Percentiles rank a stretch among this genome's conserved stretches.
phyloP scores from a whole-genome alignment of 2,888 invertebrate species.

The Aphrophora alni region DNA sequence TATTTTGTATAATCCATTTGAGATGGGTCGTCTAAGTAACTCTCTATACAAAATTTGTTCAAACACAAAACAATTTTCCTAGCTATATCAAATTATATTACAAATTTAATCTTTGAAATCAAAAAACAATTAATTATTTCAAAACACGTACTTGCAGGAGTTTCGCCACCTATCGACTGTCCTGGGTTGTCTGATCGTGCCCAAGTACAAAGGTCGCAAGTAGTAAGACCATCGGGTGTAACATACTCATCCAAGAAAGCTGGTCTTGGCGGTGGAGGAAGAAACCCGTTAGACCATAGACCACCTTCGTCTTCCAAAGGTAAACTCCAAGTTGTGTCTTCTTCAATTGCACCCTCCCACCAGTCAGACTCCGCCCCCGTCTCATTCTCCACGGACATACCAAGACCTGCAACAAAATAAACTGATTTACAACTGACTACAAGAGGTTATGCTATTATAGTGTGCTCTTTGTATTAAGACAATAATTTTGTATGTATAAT shows the following conservation, averaged over 20 bases:
- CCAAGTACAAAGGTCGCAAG: slow-evolving; percentile 77
- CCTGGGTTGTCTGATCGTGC: slow-evolving; percentile 56
- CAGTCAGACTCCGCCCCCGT: slow-evolving; percentile 48
- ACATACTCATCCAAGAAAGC: slow-evolving; percentile 67
- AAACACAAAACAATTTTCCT: too few relatives aligned
- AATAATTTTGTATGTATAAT: too few relatives aligned
- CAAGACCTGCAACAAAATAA: slow-evolving; percentile 27
- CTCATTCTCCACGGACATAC: slow-evolving; percentile 32
- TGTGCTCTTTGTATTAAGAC: too few relatives aligned
- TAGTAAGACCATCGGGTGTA: slow-evolving; percentile 71
- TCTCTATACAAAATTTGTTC: too few relatives aligned
- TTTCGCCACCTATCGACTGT: slow-evolving; percentile 12
- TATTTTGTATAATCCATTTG: too few relatives aligned
- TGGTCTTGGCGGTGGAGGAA: slow-evolving; percentile 71
- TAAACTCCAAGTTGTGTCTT: slow-evolving; percentile 44
- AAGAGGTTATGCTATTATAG: too few relatives aligned
- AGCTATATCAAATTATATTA: too few relatives aligned
- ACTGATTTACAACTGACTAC: too few relatives aligned
- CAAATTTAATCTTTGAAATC: too few relatives aligned
- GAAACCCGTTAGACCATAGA: slow-evolving; percentile 55
- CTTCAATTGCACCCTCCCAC: slow-evolving; percentile 48
- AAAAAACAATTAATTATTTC: too few relatives aligned
- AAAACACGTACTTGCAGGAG: slow-evolving; percentile 22
- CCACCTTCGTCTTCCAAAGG: slow-evolving; percentile 46
- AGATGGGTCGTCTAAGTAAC: too few relatives aligned